A percentile compares a stretch with the other conserved stretches of the same genome.
These are phyloP conservation scores for Chondrosia reniformis DNA, from an alignment of 37 sponge, comb jelly and placozoan genomes.

Conservation along the genomic window DNA sequence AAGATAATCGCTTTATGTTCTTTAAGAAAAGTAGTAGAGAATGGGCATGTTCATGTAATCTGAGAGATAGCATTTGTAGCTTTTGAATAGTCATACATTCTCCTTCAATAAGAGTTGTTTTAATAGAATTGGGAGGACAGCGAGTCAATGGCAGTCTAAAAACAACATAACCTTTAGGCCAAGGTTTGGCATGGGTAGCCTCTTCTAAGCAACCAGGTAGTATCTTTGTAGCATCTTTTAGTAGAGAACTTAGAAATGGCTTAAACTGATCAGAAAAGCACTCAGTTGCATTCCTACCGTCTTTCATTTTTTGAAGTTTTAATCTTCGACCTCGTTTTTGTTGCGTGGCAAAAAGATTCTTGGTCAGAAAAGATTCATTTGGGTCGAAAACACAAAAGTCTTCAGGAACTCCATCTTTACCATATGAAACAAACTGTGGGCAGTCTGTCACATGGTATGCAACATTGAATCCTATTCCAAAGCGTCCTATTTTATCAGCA, in stretches of 20 bases:
- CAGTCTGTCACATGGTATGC: slow-evolving; percentile 90
- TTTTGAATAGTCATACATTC: not conserved
- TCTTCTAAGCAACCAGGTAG: slow-evolving; percentile 27
- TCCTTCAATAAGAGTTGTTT: not conserved
- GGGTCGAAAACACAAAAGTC: slow-evolving; percentile 80
- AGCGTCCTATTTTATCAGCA: slow-evolving; percentile 68
- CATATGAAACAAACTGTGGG: slow-evolving; percentile 70
- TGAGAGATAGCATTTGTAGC: not conserved
- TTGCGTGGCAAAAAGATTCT: not conserved
- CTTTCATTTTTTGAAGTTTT: slow-evolving; percentile 4
- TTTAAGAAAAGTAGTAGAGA: slow-evolving; percentile 50
- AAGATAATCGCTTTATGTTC: slow-evolving; percentile 40
- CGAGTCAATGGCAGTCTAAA: slow-evolving; percentile 56
- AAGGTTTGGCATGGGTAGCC: not conserved
- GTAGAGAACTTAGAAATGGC: slow-evolving; percentile 29
- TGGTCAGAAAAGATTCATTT: slow-evolving; percentile 50
- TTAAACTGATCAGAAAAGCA: slow-evolving; percentile 59
- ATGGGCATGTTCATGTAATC: slow-evolving; percentile 8
- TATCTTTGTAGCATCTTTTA: not conserved
- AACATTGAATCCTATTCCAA: slow-evolving; percentile 87
- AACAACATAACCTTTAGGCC: slow-evolving; percentile 48
- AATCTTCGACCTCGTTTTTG: slow-evolving; percentile 39
- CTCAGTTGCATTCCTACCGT: slow-evolving; percentile 4
- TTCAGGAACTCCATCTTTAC: slow-evolving; percentile 13
- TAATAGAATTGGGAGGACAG: not conserved